Conservation (phyloP, 1,140 invertebrate species). For the Ips nitidus region DNA sequence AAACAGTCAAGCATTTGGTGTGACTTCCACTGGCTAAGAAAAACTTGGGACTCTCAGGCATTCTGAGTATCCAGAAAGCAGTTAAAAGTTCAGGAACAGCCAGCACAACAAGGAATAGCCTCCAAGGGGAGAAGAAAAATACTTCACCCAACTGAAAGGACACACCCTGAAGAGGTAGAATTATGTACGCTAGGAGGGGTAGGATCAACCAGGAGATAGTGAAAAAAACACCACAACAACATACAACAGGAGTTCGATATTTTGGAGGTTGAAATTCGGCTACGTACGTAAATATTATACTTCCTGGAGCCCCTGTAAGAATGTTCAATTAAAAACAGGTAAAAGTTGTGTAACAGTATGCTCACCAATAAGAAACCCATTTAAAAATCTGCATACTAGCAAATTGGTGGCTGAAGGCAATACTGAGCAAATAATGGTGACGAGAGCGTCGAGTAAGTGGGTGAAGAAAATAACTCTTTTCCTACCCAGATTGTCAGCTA, state of each 20-base stretch:
- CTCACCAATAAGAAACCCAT: conserved; percentile 57
- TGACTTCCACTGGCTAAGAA: conserved; percentile 63
- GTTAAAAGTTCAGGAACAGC: conserved; percentile 59
- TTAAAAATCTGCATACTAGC: conserved; percentile 55
- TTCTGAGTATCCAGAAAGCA: conserved; percentile 55
- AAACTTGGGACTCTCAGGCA: conserved; percentile 80
- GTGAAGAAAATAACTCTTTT: conserved; percentile 58
- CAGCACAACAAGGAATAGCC: conserved; percentile 61
- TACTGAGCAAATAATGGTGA: conserved; percentile 55
- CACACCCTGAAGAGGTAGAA: conserved; percentile 50
- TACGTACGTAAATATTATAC: conserved; percentile 63
- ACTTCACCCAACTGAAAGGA: conserved; percentile 23
- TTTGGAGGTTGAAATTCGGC: conserved; percentile 64
- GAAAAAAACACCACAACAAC: conserved; percentile 63
- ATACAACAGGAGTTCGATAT: conserved; percentile 59
- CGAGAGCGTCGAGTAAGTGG: conserved; percentile 60
- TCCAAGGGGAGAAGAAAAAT: conserved; percentile 55
- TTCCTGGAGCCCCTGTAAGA: conserved; percentile 48
- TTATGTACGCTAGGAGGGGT: conserved; percentile 55
- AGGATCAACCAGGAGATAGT: conserved; percentile 63
- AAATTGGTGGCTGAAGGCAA: conserved; percentile 53
- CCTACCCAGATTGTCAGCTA: conserved; percentile 49
- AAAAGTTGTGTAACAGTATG: background rate
- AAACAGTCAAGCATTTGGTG: conserved; percentile 61
- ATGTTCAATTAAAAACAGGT: conserved; percentile 18